Evolutionary conservation across 2,797 vertebrate genomes (phyloP).

Genomic region (Notamacropus eugenii): DNA sequence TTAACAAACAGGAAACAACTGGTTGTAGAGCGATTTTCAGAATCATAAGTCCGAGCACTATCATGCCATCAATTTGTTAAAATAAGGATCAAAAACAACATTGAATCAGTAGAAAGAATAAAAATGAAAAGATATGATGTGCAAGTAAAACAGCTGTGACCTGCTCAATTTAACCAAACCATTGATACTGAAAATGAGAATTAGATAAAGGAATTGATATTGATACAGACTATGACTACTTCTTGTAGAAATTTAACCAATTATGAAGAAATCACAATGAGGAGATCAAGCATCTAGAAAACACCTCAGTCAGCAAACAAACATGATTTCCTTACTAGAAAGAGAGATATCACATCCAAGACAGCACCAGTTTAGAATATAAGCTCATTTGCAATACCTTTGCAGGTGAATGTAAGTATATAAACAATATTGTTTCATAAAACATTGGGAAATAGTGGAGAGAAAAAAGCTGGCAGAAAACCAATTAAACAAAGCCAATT

Average conservation of each 20-base stretch:
- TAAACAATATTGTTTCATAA: neutral
- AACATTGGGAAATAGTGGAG: neutral
- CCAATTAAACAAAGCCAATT: neutral
- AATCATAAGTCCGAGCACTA: neutral
- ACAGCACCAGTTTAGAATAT: neutral
- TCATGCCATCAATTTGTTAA: neutral
- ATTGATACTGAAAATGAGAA: neutral
- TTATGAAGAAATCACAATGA: neutral
- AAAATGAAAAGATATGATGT: neutral
- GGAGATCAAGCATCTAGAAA: neutral
- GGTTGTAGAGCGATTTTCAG: neutral
- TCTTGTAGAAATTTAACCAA: neutral
- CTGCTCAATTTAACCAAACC: neutral
- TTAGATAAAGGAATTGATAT: neutral
- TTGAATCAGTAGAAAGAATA: neutral
- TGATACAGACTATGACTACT: neutral
- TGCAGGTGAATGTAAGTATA: neutral
- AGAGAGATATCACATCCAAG: neutral
- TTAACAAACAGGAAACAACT: neutral
- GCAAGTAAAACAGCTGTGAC: neutral
- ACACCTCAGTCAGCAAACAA: neutral
- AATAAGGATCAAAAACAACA: neutral
- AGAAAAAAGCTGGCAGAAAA: neutral
- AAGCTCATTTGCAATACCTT: neutral
- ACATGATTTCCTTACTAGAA: neutral